phyloP scores from a whole-genome alignment of 2,113 vertebrate species.

The Channa maculata region DNA sequence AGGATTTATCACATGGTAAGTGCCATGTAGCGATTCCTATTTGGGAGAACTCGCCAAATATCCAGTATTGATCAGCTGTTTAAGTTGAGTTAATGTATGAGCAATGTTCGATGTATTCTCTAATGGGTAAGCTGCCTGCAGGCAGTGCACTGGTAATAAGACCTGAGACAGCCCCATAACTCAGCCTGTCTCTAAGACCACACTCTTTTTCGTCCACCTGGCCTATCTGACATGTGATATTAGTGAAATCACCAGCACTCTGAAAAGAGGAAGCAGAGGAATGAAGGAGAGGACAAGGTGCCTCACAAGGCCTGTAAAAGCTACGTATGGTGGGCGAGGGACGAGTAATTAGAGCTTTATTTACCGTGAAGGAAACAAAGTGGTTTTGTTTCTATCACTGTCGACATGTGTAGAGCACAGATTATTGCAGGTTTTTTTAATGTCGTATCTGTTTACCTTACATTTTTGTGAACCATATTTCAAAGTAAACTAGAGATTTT shows the following conservation, averaged over 20 bases:
- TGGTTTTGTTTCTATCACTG: conserved; percentile 40
- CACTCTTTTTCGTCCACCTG: conserved; percentile 75
- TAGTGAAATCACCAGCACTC: conserved; percentile 64
- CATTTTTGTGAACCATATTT: conserved; percentile 3
- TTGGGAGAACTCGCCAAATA: conserved; percentile 63
- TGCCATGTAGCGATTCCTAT: conserved; percentile 60
- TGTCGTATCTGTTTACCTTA: conserved; percentile 14
- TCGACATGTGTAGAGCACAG: conserved; percentile 30
- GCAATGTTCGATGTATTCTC: conserved; percentile 73
- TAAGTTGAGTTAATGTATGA: conserved; percentile 80
- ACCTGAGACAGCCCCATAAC: conserved; percentile 76
- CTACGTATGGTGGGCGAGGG: conserved; percentile 3
- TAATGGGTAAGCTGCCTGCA: conserved; percentile 73
- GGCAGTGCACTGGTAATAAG: conserved; percentile 74
- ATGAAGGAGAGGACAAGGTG: conserved; percentile 31
- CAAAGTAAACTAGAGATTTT: neutral
- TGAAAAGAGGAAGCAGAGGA: conserved; percentile 52
- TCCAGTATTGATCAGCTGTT: conserved; percentile 76
- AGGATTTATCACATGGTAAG: conserved; percentile 33
- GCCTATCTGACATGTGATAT: conserved; percentile 76
- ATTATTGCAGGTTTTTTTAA: conserved; percentile 40
- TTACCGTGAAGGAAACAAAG: conserved; percentile 40
- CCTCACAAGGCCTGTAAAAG: conserved; percentile 28
- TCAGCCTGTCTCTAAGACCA: conserved; percentile 75
- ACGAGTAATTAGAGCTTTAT: conserved; percentile 53